phyloP scores from a whole-genome alignment of 2,888 invertebrate genomes.

The Prosapia bicincta region DNA sequence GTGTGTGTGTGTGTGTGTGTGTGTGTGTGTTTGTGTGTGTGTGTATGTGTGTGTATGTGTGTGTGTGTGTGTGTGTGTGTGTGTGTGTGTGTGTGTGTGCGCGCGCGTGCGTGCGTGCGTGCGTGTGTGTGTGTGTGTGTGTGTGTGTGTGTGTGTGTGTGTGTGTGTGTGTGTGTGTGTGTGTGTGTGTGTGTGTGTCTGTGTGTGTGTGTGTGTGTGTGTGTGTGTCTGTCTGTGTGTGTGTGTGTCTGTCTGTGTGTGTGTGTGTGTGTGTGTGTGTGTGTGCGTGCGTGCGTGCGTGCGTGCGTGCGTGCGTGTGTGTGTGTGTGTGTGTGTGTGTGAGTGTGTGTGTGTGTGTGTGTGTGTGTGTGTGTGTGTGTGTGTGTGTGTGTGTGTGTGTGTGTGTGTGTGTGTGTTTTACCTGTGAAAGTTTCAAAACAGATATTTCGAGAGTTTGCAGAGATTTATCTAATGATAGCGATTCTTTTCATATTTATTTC shows the following conservation, averaged over 20 bases:
- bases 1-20: too few species aligned
- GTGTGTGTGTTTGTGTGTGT: too few species aligned
- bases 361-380: neutral
- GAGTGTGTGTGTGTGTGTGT: neutral
- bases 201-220: neutral
- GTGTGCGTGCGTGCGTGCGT: neutral
- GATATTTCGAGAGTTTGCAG: too few species aligned
- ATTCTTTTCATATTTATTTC: too few species aligned
- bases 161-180: neutral
- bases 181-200: neutral
- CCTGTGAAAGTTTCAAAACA: too few species aligned
- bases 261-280: neutral
- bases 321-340: neutral
- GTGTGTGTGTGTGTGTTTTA: neutral
- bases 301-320: neutral
- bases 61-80: too few species aligned
- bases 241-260: neutral
- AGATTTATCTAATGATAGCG: too few species aligned
- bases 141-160: neutral
- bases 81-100: too few species aligned
- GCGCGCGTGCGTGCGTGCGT: neutral
- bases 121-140: neutral
- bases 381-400: neutral
- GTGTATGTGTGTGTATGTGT: too few species aligned
- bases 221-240: neutral